Evolutionary conservation across 2,888 invertebrate species (phyloP).

Genomic region (Drosophila cyrtoloma): DNA sequence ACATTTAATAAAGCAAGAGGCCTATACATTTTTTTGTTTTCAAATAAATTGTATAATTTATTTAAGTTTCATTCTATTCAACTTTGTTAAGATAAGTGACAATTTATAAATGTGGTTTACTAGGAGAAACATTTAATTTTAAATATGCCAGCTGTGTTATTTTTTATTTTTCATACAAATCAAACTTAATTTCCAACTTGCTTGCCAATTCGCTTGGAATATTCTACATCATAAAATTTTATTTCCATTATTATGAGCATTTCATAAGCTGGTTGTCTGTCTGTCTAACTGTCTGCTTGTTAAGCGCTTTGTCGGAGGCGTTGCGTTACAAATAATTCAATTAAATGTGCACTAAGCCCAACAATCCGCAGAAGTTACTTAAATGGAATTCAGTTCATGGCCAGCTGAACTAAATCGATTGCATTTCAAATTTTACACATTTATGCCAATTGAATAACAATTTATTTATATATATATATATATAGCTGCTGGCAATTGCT

Average conservation of each 20-base stretch:
- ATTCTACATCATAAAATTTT: neutral
- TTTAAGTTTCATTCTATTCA: neutral
- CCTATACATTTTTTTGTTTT: neutral
- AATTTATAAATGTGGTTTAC: neutral
- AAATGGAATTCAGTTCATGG: slow-evolving; percentile 36
- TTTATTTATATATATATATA: slow-evolving; percentile 8
- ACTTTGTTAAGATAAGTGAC: neutral
- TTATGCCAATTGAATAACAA: slow-evolving; percentile 49
- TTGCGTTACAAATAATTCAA: slow-evolving; percentile 18
- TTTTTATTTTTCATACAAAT: neutral
- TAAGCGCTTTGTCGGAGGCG: neutral
- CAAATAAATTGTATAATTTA: no score
- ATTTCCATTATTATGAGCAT: neutral
- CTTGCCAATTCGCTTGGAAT: neutral
- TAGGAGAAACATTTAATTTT: neutral
- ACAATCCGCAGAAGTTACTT: slow-evolving; percentile 2
- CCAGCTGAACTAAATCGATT: slow-evolving; percentile 7
- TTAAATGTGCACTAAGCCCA: slow-evolving; percentile 22
- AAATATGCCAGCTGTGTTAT: neutral
- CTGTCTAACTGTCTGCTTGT: neutral
- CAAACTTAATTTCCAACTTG: neutral
- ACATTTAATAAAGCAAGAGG: neutral
- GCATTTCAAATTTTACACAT: slow-evolving; percentile 31
- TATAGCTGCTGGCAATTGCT: slow-evolving; percentile 42
- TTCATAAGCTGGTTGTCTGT: neutral